Evolutionary conservation across 1,140 invertebrate species (phyloP), one percentile per base, ranked within the genome.

Genomic region (Drosophila virilis): DNA sequence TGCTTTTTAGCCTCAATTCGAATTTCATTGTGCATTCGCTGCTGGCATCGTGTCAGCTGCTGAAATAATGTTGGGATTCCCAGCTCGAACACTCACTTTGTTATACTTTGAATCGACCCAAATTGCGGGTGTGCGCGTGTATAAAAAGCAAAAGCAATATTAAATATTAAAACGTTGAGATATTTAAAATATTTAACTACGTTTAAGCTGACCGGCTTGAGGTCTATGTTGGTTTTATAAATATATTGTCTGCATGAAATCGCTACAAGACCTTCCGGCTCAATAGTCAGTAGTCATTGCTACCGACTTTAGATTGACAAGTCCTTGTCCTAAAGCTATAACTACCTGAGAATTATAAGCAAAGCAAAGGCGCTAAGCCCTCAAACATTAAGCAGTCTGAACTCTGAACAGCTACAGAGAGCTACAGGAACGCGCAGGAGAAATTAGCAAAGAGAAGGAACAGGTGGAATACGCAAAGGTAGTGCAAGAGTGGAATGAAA

Each of bases 1-100:
- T 77, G 69, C 84, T 89, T 81, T 81, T 83, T 89, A 88, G 79
- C 84, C 83, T 77, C 83, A 79, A 88, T 88, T 88, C 66, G 68
- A 60, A 43, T 74, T 72, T 70, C 73, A 78, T 75, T 78, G 73
- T 78, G 68, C 79, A 60, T 55, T 57, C 64, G 74, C 70, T 52
- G 33, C 55, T 66, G 60, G 81, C 81, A 81, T 81, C 80, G 82
- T 85, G 81, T 78, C 81, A 81, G 74, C 69, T 61, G 81, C 43
- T 48, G 59, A 72, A 69, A 67, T 57, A 61, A 54, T 61, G 62
- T 62, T 64, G 40, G 46, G 45, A 59, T 64, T 51, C 33, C 46
- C n/a, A 5, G 17, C 28, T 8, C 35, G 17, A 22, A 42, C 42
- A 40, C 10, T 28, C 9, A 40, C 37, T 65, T 50, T 62, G 70